Conservation (phyloP, 2,113 vertebrate genomes). For the Notarius lentiginosus region DNA sequence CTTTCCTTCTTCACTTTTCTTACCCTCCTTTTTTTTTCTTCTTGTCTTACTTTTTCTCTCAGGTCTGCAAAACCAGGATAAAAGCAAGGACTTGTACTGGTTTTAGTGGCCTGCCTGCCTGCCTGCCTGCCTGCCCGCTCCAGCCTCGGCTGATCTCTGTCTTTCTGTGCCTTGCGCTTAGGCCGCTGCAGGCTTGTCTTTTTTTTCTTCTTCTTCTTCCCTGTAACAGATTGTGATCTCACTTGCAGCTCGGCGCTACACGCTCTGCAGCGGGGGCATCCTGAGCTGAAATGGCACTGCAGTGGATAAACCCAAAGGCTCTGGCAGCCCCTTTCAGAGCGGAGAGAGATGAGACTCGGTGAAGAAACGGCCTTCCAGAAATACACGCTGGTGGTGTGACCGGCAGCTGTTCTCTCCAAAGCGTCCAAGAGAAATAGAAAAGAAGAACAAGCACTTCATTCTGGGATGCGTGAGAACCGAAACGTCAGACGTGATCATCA, state of each 20-base stretch:
- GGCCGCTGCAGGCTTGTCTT: slow-evolving; percentile 60
- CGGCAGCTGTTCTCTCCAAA: slow-evolving; percentile 47
- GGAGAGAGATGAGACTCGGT: slow-evolving; percentile 1
- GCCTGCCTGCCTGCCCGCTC: slow-evolving; percentile 43
- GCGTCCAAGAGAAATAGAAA: slow-evolving; percentile 41
- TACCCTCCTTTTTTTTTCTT: slow-evolving; percentile 48
- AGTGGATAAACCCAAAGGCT: slow-evolving; percentile 16
- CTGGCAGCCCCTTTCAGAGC: not conserved
- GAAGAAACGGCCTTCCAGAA: slow-evolving; percentile 45
- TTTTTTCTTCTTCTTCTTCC: slow-evolving; percentile 59
- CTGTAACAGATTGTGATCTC: slow-evolving; percentile 94
- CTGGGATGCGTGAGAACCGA: slow-evolving; percentile 12
- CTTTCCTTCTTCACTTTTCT: slow-evolving; percentile 30
- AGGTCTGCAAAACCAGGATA: slow-evolving; percentile 96
- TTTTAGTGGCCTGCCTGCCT: slow-evolving; percentile 80
- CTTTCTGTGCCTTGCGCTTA: slow-evolving; percentile 68
- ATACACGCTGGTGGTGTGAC: slow-evolving; percentile 41
- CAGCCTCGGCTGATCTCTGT: slow-evolving; percentile 71
- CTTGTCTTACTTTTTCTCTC: slow-evolving; percentile 66
- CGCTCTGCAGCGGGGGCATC: slow-evolving; percentile 85
- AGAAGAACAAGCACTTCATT: slow-evolving; percentile 17
- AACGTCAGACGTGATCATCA: not conserved
- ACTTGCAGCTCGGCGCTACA: slow-evolving; percentile 92
- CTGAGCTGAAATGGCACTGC: slow-evolving; percentile 79
- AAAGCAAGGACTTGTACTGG: slow-evolving; percentile 97